Percentiles rank a stretch among this genome's conserved stretches.
phyloP scores from a whole-genome alignment of 2,888 invertebrate genomes.

The Caenorhabditis doughertyi region DNA sequence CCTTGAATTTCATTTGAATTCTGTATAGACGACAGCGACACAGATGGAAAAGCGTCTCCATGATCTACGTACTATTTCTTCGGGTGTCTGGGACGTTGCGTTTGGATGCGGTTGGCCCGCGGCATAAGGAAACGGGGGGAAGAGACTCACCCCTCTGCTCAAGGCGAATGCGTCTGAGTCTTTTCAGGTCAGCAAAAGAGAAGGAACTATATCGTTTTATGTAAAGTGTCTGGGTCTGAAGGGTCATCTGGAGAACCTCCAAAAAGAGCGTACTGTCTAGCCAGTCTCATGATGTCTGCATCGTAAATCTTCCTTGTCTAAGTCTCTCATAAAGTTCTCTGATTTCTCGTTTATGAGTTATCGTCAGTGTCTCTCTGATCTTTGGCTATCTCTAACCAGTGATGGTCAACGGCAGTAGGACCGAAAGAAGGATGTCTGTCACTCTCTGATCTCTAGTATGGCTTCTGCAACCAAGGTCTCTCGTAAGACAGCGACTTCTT shows the following conservation, averaged over 20 bases:
- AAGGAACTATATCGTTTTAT: slow-evolving; percentile 7
- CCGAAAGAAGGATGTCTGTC: not conserved
- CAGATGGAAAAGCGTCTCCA: slow-evolving; percentile 12
- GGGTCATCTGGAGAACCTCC: slow-evolving; percentile 7
- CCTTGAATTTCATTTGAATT: slow-evolving; percentile 58
- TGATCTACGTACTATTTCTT: slow-evolving; percentile 23
- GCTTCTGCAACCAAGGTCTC: slow-evolving; percentile 12
- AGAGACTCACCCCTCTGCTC: slow-evolving; percentile 7
- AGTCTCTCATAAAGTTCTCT: not conserved
- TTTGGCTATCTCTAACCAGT: slow-evolving; percentile 10
- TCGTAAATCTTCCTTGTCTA: not conserved
- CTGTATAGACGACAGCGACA: slow-evolving; percentile 22
- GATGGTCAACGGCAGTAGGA: slow-evolving; percentile 23
- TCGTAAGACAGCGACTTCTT: slow-evolving; percentile 8
- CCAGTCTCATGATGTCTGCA: not conserved
- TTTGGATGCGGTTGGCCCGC: slow-evolving; percentile 27
- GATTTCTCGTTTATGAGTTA: slow-evolving; percentile 5
- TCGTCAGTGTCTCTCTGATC: slow-evolving; percentile 8
- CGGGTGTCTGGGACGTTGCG: slow-evolving; percentile 27
- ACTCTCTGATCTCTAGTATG: slow-evolving; percentile 1
- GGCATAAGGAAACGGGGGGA: slow-evolving; percentile 13
- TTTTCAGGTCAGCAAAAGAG: slow-evolving; percentile 25
- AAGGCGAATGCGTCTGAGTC: slow-evolving; percentile 22
- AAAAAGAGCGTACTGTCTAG: not conserved
- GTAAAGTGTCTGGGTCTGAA: slow-evolving; percentile 6